Evolutionary conservation across 2,113 vertebrate species (phyloP), one percentile per base, ranked within the genome.

Genomic region (Numida meleagris): DNA sequence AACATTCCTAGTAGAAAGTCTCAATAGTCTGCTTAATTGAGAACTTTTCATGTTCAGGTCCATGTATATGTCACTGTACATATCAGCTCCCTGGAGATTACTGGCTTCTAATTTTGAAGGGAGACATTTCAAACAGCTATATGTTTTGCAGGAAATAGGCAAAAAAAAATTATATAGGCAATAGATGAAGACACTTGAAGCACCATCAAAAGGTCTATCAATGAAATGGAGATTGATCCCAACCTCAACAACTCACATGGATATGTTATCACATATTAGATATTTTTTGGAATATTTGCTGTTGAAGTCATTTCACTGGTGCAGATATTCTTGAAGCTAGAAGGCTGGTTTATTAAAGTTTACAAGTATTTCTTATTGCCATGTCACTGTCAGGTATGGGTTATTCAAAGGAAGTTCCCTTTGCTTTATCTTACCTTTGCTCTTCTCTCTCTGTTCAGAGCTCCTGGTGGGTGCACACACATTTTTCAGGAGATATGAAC

Each of bases 401-500:
- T 72, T 79, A 82, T 40, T 3, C 5, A 63, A 58, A 5, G 71
- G 13, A 79, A 79, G 6, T 12, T 21, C 2, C 72, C 51, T 53
- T 25, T 50, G 48, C 12, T 50, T 25, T 42, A 1, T 14, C 6
- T 25, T 19, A 9, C 3, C 0, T 40, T 75, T 90, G 9, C n/a
- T 86, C 20, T 14, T 43, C 8, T 70, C 25, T 68, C 31, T 34
- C 7, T 67, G 1, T 23, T 23, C 62, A 65, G 8, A 76, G 14
- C 3, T 1, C 7, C 11, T 72, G 38, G 36, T 40, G 78, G 13
- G 9, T 2, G 1, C 7, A 1, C 14, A 36, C 33, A 51, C 11
- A 20, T 11, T 78, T 88, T 58, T 82, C 40, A 82, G 57, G 11
- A 2, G 7, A 31, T 4, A 14, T 4, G 4, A 67, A 40, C 6